Conservation (phyloP, 2,113 vertebrate species). For the Peromyscus polionotus region DNA sequence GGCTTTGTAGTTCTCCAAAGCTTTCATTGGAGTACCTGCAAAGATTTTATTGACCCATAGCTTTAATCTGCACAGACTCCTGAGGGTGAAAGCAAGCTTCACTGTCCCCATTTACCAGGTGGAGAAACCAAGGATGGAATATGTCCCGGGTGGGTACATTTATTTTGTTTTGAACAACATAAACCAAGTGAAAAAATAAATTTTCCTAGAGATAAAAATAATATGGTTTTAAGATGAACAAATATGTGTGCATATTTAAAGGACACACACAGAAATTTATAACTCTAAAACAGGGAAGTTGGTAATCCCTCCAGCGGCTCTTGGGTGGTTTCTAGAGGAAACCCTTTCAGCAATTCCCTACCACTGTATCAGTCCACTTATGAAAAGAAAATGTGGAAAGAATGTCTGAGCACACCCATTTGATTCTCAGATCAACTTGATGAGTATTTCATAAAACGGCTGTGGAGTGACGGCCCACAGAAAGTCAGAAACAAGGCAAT, state of each 20-base stretch:
- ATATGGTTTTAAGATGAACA: neutral
- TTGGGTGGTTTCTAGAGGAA: neutral
- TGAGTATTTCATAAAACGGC: neutral
- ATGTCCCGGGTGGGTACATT: neutral
- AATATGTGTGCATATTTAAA: neutral
- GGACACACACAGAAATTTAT: neutral
- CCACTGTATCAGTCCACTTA: neutral
- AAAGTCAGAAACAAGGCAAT: neutral
- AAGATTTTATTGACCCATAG: conserved; percentile 53
- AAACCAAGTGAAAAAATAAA: neutral
- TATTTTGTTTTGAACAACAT: conserved; percentile 14
- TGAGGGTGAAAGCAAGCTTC: conserved; percentile 43
- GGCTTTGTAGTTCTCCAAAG: conserved; percentile 59
- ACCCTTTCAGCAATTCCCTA: neutral
- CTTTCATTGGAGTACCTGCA: conserved; percentile 67
- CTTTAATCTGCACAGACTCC: conserved; percentile 69
- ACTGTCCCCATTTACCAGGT: conserved; percentile 61
- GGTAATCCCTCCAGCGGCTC: neutral
- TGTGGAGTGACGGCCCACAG: neutral
- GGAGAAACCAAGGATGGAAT: neutral
- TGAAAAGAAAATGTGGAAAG: neutral
- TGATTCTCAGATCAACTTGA: neutral
- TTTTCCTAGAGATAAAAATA: neutral
- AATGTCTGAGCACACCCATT: neutral
- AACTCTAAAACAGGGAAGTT: neutral